Evolutionary conservation across 23 tunicate genomes (phyloP), one percentile per base, ranked within the genome.

Genomic region (Halocynthia aurantium): DNA sequence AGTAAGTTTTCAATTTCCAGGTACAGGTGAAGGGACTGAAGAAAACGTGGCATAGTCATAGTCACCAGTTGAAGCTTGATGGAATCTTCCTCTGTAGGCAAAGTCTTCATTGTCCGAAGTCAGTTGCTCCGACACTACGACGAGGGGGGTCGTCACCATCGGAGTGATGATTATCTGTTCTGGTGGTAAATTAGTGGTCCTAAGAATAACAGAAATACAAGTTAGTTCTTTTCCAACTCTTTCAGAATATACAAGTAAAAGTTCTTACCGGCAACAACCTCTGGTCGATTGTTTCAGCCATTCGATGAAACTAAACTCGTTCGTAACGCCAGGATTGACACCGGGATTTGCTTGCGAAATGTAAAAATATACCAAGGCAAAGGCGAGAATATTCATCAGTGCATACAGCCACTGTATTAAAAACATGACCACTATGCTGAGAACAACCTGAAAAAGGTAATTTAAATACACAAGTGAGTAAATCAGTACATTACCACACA

Each of bases 381-480:
- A 92, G 8, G 84, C 91, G 20, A 88, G 86, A 52, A 92, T 92
- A 77, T 92, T 92, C 73, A 85, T 81, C 52, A 92, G 82, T n/a
- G 91, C 91, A 73, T 92, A 92, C 60, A 92, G 74, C 98, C 98
- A 92, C 77, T 92, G 79, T 55, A 92, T 92, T 65, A 92, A 85
- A 53, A 92, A 92, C 98, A 92, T 92, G 19, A 92, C 85, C 54
- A 83, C 67, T 31, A 92, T 56, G 52, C 88, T 92, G 51, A 86
- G 61, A 68, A 75, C 58, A 8, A 81, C 85, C 96, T 89, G 57
- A 70, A 86, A 72, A 53, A 21, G 44, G 44, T 31, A 31, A 31
- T 31, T 31, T 31, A 31, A 31, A 31, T 31, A 31, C 2, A 4
- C 44, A 31, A 31, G 44, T 31, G 2, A 31, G 44, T 0, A 31